A percentile compares a stretch with the other conserved stretches of the same genome.
These are phyloP conservation scores for Tyrophagus putrescentiae DNA, from an alignment of 1,140 invertebrate species.

Conservation along the genomic window DNA sequence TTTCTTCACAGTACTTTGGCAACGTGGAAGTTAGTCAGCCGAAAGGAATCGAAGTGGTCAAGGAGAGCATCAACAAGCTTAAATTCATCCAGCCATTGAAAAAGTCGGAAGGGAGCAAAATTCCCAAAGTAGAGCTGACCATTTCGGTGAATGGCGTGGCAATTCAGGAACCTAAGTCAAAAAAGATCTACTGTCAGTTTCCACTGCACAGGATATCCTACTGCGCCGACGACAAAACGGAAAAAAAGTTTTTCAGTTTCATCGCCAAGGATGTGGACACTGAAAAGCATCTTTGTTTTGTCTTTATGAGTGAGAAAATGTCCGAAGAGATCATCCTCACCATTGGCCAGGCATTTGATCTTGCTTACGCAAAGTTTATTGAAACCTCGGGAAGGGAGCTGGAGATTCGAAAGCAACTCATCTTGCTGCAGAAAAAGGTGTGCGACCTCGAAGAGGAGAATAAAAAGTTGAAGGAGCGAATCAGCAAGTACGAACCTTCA, in stretches of 20 bases:
- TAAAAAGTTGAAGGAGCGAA: constrained; percentile 46
- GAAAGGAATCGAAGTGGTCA: constrained; percentile 90
- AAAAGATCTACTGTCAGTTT: constrained; percentile 75
- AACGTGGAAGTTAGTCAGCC: constrained; percentile 81
- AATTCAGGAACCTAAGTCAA: constrained; percentile 61
- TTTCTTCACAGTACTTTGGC: constrained; percentile 61
- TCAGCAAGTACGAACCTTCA: constrained; percentile 30
- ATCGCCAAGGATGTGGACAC: constrained; percentile 72
- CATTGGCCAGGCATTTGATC: constrained; percentile 90
- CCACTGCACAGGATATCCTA: constrained; percentile 94
- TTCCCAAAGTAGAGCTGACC: constrained; percentile 74
- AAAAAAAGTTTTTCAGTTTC: constrained; percentile 91
- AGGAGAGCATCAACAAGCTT: constrained; percentile 82
- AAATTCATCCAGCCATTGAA: constrained; percentile 84
- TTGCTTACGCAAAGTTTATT: constrained; percentile 70
- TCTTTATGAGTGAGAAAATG: constrained; percentile 88
- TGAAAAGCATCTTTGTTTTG: constrained; percentile 82
- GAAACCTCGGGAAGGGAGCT: constrained; percentile 59
- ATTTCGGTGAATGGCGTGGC: constrained; percentile 89
- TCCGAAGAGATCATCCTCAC: constrained; percentile 91
- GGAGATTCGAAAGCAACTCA: constrained; percentile 51
- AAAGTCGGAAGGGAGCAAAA: constrained; percentile 76
- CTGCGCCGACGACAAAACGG: constrained; percentile 92
- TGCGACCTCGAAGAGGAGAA: constrained; percentile 55
- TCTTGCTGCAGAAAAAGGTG: constrained; percentile 55